phyloP scores from a whole-genome alignment of 2,888 invertebrate genomes.

The Ophion costatus region DNA sequence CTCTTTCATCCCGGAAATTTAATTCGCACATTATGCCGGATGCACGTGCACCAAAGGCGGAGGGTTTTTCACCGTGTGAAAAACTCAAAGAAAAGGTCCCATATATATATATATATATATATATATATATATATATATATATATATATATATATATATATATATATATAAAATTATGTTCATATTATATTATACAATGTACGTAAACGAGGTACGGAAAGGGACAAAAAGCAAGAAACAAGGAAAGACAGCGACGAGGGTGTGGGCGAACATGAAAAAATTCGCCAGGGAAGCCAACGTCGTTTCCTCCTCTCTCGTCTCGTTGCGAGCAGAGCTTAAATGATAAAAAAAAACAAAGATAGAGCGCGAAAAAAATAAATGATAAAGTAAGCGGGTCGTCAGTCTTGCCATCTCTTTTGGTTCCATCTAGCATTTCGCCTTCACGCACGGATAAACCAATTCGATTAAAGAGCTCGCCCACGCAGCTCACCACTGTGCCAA shows the following conservation, averaged over 20 bases:
- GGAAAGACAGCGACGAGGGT: slow-evolving; percentile 8
- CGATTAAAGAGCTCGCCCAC: slow-evolving; percentile 56
- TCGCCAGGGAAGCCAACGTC: slow-evolving; percentile 25
- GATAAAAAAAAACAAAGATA: neutral
- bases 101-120: slow-evolving; percentile 1
- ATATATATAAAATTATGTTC: slow-evolving; percentile 20
- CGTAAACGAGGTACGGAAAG: slow-evolving; percentile 39
- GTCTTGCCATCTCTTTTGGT: slow-evolving; percentile 36
- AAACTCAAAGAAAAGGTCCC: slow-evolving; percentile 47
- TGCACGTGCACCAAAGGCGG: slow-evolving; percentile 39
- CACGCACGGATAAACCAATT: slow-evolving; percentile 66
- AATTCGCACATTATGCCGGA: slow-evolving; percentile 65
- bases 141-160: slow-evolving; percentile 5
- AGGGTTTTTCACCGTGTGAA: slow-evolving; percentile 29
- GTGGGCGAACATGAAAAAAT: slow-evolving; percentile 33
- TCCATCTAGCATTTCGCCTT: slow-evolving; percentile 63
- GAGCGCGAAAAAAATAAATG: slow-evolving; percentile 12
- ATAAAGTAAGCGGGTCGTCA: slow-evolving; percentile 33
- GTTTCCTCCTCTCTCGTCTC: slow-evolving; percentile 36
- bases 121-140: slow-evolving; percentile 1
- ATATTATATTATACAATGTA: slow-evolving; percentile 11
- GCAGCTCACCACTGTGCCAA: slow-evolving; percentile 2
- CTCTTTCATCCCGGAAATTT: slow-evolving; percentile 63
- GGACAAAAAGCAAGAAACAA: slow-evolving; percentile 19
- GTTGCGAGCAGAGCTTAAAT: slow-evolving; percentile 31